Evolutionary conservation across 2,888 invertebrate genomes (phyloP).

Genomic region (Pyrrhia umbra): DNA sequence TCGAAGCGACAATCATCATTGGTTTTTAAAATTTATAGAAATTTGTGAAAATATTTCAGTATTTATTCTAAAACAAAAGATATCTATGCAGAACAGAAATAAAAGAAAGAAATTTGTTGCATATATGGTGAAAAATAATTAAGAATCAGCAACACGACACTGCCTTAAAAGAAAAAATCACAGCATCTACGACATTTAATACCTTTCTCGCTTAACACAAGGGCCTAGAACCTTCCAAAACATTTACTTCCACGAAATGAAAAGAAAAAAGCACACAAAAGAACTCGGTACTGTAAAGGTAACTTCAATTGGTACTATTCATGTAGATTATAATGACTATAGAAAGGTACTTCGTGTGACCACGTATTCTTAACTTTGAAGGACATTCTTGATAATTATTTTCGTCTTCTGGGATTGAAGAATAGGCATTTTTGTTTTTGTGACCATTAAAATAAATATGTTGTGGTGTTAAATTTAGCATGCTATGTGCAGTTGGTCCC

Average conservation of each 20-base stretch:
- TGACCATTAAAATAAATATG: not conserved
- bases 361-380: not conserved
- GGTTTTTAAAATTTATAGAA: too few species aligned
- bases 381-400: constrained; percentile 2
- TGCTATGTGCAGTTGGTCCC: too few species aligned
- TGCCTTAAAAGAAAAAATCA: not conserved
- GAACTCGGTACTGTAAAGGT: constrained; percentile 54
- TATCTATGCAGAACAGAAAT: too few species aligned
- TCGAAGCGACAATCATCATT: too few species aligned
- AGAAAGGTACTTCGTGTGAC: constrained; percentile 40
- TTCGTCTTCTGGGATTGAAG: too few species aligned
- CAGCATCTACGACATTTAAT: not conserved
- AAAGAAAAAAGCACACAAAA: constrained; percentile 53
- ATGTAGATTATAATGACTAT: constrained; percentile 64
- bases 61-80: too few species aligned
- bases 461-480: too few species aligned
- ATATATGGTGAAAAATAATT: not conserved
- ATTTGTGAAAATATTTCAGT: too few species aligned
- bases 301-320: constrained; percentile 65
- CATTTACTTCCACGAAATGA: constrained; percentile 53
- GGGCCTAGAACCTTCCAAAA: constrained; percentile 55
- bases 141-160: not conserved
- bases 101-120: too few species aligned
- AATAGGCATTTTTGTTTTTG: not conserved
- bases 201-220: constrained; percentile 17